phyloP scores from a whole-genome alignment of 2,888 invertebrate species.

The Eupithecia dodoneata region DNA sequence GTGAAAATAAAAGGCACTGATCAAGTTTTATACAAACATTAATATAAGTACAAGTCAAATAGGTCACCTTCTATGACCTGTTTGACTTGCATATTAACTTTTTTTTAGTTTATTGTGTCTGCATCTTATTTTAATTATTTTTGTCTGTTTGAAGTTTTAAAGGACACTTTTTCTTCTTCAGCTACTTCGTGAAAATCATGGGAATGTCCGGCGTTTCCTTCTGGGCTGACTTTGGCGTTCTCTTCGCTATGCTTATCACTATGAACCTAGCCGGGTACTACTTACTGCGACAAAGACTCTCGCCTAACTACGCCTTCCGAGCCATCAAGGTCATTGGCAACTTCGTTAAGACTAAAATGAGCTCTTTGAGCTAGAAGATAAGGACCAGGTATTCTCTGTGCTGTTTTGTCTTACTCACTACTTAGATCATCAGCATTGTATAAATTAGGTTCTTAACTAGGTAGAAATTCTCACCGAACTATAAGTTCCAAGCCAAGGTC shows the following conservation, averaged over 20 bases:
- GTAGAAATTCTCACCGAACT: conserved; percentile 87
- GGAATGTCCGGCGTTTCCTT: conserved; percentile 89
- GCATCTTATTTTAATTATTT: background rate
- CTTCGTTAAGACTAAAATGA: conserved; percentile 87
- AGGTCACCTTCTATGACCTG: background rate
- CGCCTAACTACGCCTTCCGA: conserved; percentile 88
- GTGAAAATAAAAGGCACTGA: background rate
- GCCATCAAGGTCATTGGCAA: conserved; percentile 88
- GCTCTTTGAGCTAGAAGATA: conserved; percentile 50
- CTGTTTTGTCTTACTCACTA: background rate
- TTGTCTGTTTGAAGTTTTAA: background rate
- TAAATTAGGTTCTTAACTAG: background rate
- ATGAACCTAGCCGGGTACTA: conserved; percentile 89
- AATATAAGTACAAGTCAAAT: no score
- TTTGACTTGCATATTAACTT: background rate
- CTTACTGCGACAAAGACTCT: conserved; percentile 88
- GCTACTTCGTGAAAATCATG: conserved; percentile 89
- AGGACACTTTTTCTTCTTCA: conserved; percentile 49
- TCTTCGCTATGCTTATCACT: conserved; percentile 85
- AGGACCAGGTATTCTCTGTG: background rate
- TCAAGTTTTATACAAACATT: background rate
- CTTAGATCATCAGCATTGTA: background rate
- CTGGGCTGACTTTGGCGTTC: conserved; percentile 86
- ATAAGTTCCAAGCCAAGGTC: conserved; percentile 88
- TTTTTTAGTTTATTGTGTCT: background rate